These are phyloP conservation scores for Drosophila affinis DNA, from an alignment of 2,888 invertebrate species.

Conservation along the genomic window DNA sequence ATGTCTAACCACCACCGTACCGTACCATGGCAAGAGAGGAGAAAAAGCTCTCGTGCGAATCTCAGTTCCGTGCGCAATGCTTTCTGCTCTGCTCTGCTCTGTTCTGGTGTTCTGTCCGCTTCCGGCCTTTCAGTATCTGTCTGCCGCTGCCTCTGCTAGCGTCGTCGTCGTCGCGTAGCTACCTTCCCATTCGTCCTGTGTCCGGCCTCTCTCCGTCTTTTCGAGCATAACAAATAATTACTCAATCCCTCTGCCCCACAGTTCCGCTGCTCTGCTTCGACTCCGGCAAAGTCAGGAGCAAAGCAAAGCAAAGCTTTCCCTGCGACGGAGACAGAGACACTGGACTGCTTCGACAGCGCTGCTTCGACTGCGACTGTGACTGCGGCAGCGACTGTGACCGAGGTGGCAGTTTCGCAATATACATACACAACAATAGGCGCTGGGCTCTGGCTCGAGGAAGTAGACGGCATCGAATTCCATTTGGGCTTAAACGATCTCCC, in stretches of 20 bases:
- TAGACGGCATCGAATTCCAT: conserved; percentile 57
- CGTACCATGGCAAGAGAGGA: not conserved
- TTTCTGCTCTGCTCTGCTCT: conserved; percentile 37
- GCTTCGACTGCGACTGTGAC: conserved; percentile 57
- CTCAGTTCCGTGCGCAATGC: conserved; percentile 58
- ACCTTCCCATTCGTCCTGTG: conserved; percentile 16
- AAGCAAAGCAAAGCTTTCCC: conserved; percentile 42
- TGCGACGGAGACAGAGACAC: conserved; percentile 21
- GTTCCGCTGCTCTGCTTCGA: conserved; percentile 40
- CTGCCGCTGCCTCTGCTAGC: conserved; percentile 46
- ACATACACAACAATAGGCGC: conserved; percentile 83
- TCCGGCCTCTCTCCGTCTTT: conserved; percentile 33
- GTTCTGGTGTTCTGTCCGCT: conserved; percentile 23
- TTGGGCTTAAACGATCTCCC: conserved; percentile 25
- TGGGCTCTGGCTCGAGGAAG: conserved; percentile 72
- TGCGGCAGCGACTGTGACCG: conserved; percentile 22
- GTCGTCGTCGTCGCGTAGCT: conserved; percentile 32
- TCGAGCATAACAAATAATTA: conserved; percentile 76
- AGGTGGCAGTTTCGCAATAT: conserved; percentile 82
- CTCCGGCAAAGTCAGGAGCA: conserved; percentile 26
- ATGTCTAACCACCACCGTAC: conserved; percentile 49
- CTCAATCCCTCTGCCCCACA: conserved; percentile 65
- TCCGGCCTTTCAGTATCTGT: conserved; percentile 59
- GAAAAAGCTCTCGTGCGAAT: conserved; percentile 40
- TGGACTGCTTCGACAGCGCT: conserved; percentile 21